phyloP scores from a whole-genome alignment of 2,888 invertebrate species.

The Lydus trimaculatus region DNA sequence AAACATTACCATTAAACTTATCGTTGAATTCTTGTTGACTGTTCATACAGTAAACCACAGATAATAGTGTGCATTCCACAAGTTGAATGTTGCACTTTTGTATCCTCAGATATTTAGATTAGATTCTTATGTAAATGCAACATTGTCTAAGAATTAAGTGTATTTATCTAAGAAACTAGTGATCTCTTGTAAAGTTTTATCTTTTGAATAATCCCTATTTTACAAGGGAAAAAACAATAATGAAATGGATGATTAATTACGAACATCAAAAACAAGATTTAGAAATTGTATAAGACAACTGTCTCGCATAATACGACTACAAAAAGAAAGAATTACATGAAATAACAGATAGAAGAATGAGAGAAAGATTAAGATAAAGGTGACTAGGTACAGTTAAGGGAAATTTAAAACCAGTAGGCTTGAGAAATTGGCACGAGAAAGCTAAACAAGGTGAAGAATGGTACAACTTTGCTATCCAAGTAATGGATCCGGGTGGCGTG shows the following conservation, averaged over 20 bases:
- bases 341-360: too few species aligned
- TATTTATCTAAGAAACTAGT: too few species aligned
- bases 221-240: too few species aligned
- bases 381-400: background rate
- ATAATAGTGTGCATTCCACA: background rate
- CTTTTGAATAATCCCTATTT: too few species aligned
- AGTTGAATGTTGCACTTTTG: constrained; percentile 4
- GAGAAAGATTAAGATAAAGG: background rate
- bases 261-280: too few species aligned
- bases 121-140: constrained; percentile 1
- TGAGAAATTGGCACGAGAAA: background rate
- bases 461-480: background rate
- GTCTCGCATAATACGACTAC: too few species aligned
- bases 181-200: too few species aligned
- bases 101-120: background rate
- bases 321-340: too few species aligned
- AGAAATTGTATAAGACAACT: too few species aligned
- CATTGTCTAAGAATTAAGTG: background rate
- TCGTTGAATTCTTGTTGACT: background rate
- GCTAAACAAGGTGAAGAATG: background rate
- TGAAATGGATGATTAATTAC: too few species aligned
- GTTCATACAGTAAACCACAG: background rate
- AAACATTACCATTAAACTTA: background rate
- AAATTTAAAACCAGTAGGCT: background rate
- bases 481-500: background rate